Base-by-base conservation (phyloP, 2,797 vertebrate species). In the Chromis chromis region DNA sequence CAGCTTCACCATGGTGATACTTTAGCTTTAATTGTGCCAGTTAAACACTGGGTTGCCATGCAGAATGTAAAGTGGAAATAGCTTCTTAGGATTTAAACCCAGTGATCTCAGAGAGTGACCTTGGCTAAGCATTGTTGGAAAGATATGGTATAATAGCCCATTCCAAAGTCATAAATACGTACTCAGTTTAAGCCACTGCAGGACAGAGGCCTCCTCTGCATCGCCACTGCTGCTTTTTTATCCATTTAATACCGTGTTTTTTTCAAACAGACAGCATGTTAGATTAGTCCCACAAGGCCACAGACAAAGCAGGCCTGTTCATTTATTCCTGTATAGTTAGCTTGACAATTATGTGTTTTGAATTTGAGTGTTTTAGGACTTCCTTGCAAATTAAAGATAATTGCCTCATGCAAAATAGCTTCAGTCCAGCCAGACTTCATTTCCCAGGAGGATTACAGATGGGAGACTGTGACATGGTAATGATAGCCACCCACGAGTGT, bases 61-160 rank as follows among this genome's bases (percentile, higher is more conserved):
- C 80, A 87, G 49, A 89, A 86, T 78, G 76, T 81, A 83, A 92
- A 89, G 81, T 87, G 79, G 71, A 88, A 91, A 84, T 87, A 78
- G 73, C 65, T 85, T 69, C 55, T 61, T 86, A 52, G 80, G 84
- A 92, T 91, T 88, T 83, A 85, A 88, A 83, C 78, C 78, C 65
- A 74, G 79, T 83, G 82, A 86, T 90, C 87, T 87, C 62, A 88
- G 76, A 70, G 65, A 70, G 56, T 48, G 55, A 74, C 77, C 71
- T 74, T 87, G 88, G 83, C 84, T 46, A 50, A 40, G 60, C 8
- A 64, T 55, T 66, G 65, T 52, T 89, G 86, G 84, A 90, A 89
- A 83, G 72, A 91, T 85, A 81, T 73, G 42, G 76, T 81, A 74
- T 83, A 84, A 87, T 83, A 66, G 83, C 82, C 75, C 50, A 79